A percentile compares a stretch with the other conserved stretches of the same genome.
These are phyloP conservation scores for Brachionichthys hirsutus DNA, from an alignment of 2,113 vertebrate species.

Conservation along the genomic window DNA sequence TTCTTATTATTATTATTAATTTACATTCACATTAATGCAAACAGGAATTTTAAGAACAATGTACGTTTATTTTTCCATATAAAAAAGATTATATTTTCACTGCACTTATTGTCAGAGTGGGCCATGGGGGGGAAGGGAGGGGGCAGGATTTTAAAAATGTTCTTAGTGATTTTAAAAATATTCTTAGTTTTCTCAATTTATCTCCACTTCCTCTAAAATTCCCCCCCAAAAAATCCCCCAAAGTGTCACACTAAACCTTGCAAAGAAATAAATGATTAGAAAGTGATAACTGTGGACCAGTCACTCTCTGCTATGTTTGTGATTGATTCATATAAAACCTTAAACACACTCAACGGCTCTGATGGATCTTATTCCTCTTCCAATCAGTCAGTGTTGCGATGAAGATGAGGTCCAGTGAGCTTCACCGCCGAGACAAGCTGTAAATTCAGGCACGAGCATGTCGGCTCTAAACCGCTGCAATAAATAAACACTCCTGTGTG, in stretches of 20 bases:
- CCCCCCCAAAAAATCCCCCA: neutral
- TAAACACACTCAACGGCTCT: neutral
- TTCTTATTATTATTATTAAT: too few species aligned
- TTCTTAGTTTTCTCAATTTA: too few species aligned
- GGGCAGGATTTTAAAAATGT: too few species aligned
- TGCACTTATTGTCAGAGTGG: too few species aligned
- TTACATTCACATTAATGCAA: too few species aligned
- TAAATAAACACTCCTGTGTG: slow-evolving; percentile 62
- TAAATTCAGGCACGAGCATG: slow-evolving; percentile 61
- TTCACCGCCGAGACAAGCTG: slow-evolving; percentile 56
- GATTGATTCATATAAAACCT: neutral
- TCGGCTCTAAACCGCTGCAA: slow-evolving; percentile 57
- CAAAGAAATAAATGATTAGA: neutral
- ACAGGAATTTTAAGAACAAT: too few species aligned
- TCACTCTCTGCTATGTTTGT: neutral
- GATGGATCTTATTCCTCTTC: slow-evolving; percentile 29
- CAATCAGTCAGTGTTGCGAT: slow-evolving; percentile 52
- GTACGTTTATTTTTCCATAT: too few species aligned
- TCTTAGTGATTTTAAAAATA: too few species aligned
- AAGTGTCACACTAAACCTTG: neutral
- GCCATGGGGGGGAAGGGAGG: too few species aligned
- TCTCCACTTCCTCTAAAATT: too few species aligned
- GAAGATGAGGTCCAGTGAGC: slow-evolving; percentile 44
- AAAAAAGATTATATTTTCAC: too few species aligned
- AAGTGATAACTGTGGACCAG: neutral